Evolutionary conservation across 2,888 invertebrate species (phyloP).

Genomic region (Lasioglossum oenotherae): DNA sequence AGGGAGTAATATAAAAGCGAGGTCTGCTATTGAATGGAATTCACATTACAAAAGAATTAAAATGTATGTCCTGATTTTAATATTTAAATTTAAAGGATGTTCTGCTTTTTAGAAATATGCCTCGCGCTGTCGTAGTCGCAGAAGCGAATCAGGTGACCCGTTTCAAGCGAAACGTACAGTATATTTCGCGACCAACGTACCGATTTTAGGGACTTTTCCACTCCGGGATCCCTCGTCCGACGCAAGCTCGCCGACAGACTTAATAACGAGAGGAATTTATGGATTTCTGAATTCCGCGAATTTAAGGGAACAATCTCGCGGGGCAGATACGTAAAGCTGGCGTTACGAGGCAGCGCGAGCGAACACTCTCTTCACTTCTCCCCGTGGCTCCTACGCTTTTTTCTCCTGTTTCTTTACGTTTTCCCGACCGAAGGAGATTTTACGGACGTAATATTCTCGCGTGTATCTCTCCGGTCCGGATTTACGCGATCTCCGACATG

Average conservation of each 20-base stretch:
- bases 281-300: constrained; percentile 36
- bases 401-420: constrained; percentile 4
- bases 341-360: not conserved
- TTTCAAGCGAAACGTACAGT: not conserved
- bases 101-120: too few relatives aligned
- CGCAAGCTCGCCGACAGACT: not conserved
- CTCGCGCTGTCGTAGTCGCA: not conserved
- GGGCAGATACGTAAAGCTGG: constrained; percentile 2
- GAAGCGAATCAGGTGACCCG: not conserved
- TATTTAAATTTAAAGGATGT: too few relatives aligned
- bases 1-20: not conserved
- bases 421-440: constrained; percentile 32
- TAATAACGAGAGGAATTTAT: constrained; percentile 37
- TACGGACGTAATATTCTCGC: constrained; percentile 49
- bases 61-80: not conserved
- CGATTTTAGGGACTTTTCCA: not conserved
- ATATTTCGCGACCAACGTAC: not conserved
- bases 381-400: not conserved
- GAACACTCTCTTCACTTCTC: not conserved
- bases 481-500: constrained; percentile 30
- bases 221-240: not conserved
- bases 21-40: not conserved
- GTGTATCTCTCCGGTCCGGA: constrained; percentile 27
- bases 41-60: not conserved
- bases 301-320: constrained; percentile 11